These are phyloP conservation scores for Gallinago paraguaiae DNA, from an alignment of 2,113 vertebrate species.

Conservation along the genomic window DNA sequence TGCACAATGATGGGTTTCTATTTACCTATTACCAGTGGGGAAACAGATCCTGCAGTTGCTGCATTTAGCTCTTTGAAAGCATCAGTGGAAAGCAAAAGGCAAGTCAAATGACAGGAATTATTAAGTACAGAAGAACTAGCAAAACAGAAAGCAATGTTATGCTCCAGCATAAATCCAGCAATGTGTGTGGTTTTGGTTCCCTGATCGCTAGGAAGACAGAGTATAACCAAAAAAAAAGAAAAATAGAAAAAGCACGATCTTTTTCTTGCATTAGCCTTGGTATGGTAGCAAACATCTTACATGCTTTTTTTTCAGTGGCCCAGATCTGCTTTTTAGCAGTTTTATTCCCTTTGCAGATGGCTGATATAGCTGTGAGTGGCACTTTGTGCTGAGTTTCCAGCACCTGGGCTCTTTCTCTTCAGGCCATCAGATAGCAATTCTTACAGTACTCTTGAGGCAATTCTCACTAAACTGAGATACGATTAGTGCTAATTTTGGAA, in stretches of 20 bases:
- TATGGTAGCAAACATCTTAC: background rate
- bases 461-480: background rate
- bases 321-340: background rate
- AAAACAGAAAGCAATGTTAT: background rate
- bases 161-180: background rate
- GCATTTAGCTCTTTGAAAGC: constrained; percentile 8
- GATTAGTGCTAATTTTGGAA: background rate
- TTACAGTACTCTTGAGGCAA: background rate
- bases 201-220: background rate
- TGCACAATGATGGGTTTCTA: background rate
- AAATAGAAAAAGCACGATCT: background rate
- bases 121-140: background rate
- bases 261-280: background rate
- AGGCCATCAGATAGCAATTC: background rate
- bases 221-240: background rate
- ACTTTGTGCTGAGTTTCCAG: background rate
- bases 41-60: background rate
- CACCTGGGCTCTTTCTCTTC: background rate
- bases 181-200: background rate
- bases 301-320: background rate
- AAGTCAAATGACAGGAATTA: background rate
- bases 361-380: background rate
- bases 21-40: background rate
- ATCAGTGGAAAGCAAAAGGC: background rate
- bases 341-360: background rate